phyloP scores from a whole-genome alignment of 2,888 invertebrate species.

The Tromatobia lineatoria region DNA sequence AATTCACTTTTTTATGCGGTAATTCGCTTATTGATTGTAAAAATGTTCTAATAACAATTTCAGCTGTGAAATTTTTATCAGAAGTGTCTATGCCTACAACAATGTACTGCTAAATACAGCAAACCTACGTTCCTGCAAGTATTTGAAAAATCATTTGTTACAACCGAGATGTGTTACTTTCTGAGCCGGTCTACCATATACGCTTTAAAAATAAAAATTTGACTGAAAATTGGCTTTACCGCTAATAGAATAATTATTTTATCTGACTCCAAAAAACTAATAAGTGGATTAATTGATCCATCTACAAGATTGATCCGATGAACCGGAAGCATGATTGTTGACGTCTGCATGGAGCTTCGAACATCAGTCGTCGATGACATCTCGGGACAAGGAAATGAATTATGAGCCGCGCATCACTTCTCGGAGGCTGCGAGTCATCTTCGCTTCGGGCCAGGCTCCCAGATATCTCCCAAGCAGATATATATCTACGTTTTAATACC shows the following conservation, averaged over 20 bases:
- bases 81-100: too few relatives aligned
- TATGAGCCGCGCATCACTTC: constrained; percentile 51
- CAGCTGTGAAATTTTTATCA: too few relatives aligned
- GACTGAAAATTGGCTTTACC: too few relatives aligned
- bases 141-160: too few relatives aligned
- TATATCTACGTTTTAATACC: constrained; percentile 37
- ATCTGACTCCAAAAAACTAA: background rate
- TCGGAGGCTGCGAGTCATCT: constrained; percentile 61
- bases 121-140: too few relatives aligned
- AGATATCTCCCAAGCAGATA: constrained; percentile 40
- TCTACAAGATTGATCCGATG: constrained; percentile 22
- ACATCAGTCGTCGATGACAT: constrained; percentile 58
- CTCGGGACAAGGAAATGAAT: constrained; percentile 51
- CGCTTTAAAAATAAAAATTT: too few relatives aligned
- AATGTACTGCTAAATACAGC: too few relatives aligned
- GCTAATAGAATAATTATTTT: background rate
- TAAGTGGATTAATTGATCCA: background rate
- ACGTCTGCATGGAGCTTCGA: constrained; percentile 41
- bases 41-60: too few relatives aligned
- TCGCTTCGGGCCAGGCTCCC: constrained; percentile 53
- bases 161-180: too few relatives aligned
- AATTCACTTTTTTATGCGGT: too few relatives aligned
- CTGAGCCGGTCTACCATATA: too few relatives aligned
- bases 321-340: constrained; percentile 58
- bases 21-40: too few relatives aligned